These are phyloP conservation scores for Triops cancriformis DNA, from an alignment of 1,140 invertebrate genomes.

Conservation along the genomic window DNA sequence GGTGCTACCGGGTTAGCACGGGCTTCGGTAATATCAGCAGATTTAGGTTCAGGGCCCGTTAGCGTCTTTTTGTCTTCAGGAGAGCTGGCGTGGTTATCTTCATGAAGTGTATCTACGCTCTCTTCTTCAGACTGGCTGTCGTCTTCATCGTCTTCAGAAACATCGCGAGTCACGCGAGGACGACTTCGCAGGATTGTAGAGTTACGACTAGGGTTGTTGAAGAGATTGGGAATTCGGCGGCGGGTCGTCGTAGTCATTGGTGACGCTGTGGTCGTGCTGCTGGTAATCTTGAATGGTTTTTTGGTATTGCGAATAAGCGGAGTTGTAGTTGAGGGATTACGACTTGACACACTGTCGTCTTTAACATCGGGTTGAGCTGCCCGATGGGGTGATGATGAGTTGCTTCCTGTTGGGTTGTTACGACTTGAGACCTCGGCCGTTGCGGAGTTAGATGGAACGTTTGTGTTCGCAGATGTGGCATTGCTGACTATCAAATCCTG, in stretches of 20 bases:
- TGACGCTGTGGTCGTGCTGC: background rate
- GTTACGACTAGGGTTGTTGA: background rate
- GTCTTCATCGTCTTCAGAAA: background rate
- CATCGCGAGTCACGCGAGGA: background rate
- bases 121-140: background rate
- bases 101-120: background rate
- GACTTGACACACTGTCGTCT: background rate
- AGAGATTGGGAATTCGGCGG: background rate
- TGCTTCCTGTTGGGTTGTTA: background rate
- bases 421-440: background rate
- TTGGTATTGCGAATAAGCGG: background rate
- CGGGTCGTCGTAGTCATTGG: background rate
- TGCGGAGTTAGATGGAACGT: background rate
- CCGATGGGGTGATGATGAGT: background rate
- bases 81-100: background rate
- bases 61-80: background rate
- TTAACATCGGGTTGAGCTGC: background rate
- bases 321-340: background rate
- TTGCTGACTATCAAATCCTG: background rate
- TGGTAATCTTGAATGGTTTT: background rate
- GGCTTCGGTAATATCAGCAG: background rate
- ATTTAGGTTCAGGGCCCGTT: background rate
- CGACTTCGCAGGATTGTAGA: background rate
- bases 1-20: background rate
- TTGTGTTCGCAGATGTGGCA: background rate